These are phyloP conservation scores for Pyralis farinalis DNA, from an alignment of 2,888 invertebrate genomes.

Conservation along the genomic window DNA sequence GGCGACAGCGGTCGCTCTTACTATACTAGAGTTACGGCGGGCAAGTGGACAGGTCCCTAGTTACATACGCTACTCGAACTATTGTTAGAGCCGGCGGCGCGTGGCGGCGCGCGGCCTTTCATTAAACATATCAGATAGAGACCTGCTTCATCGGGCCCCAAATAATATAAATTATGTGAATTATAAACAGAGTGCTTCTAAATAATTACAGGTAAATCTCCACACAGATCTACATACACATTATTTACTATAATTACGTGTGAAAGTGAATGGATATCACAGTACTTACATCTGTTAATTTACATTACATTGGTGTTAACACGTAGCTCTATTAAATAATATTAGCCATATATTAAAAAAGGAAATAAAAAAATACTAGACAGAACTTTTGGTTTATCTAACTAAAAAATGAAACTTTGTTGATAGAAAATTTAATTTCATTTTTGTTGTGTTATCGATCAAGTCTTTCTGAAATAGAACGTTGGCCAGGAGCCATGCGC, in stretches of 20 bases:
- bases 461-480: too few species aligned
- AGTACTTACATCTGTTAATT: constrained; percentile 59
- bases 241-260: constrained; percentile 37
- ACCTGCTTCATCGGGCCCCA: constrained; percentile 29
- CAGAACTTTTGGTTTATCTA: too few species aligned
- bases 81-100: constrained; percentile 2
- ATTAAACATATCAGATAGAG: constrained; percentile 17
- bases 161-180: constrained; percentile 34
- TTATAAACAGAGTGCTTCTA: constrained; percentile 41
- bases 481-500: too few species aligned
- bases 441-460: too few species aligned
- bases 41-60: constrained; percentile 25
- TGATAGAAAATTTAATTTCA: too few species aligned
- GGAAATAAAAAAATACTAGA: constrained; percentile 23
- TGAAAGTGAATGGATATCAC: constrained; percentile 71
- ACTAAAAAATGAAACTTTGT: too few species aligned
- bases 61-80: neutral
- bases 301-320: constrained; percentile 38
- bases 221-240: constrained; percentile 46
- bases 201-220: constrained; percentile 33
- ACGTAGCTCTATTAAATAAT: constrained; percentile 21
- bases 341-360: constrained; percentile 36
- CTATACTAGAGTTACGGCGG: constrained; percentile 35
- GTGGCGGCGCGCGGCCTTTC: constrained; percentile 4
- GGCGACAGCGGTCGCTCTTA: constrained; percentile 28